A percentile compares a stretch with the other conserved stretches of the same genome.
phyloP scores from a whole-genome alignment of 2,113 vertebrate species.

The Melanotaenia duboulayi region DNA sequence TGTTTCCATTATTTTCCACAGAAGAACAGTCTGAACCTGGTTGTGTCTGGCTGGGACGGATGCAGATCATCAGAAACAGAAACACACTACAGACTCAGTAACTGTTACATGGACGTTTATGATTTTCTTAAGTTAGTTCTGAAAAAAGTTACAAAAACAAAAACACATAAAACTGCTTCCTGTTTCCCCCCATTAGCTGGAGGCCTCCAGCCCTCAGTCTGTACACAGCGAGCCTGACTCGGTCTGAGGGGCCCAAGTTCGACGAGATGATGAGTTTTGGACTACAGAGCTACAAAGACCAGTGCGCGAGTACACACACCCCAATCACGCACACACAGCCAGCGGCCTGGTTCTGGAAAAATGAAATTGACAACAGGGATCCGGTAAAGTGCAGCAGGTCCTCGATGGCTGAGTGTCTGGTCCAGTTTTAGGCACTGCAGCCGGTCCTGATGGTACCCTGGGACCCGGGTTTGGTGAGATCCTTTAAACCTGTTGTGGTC shows the following conservation, averaged over 20 bases:
- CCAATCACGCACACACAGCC: no score
- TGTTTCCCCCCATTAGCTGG: not conserved
- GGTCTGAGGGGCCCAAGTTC: not conserved
- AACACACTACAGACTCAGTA: not conserved
- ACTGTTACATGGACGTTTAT: conserved; percentile 65
- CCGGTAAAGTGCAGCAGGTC: conserved; percentile 39
- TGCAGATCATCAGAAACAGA: not conserved
- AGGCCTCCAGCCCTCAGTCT: not conserved
- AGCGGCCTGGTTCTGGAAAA: no score
- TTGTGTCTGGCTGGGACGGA: no score
- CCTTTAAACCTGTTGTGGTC: conserved; percentile 36
- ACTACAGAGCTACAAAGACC: conserved; percentile 23
- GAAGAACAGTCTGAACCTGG: no score
- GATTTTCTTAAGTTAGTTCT: conserved; percentile 75
- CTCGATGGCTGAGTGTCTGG: conserved; percentile 4
- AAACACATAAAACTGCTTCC: conserved; percentile 51
- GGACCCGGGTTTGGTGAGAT: conserved; percentile 40
- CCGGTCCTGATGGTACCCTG: conserved; percentile 17
- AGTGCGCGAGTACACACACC: not conserved
- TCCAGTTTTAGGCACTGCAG: conserved; percentile 16
- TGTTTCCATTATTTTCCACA: no score
- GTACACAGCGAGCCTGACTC: conserved; percentile 29
- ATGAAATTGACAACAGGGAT: conserved; percentile 2
- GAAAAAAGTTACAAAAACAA: conserved; percentile 75
- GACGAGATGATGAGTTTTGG: conserved; percentile 36